Evolutionary conservation across 53 echinoderm and acorn worm species (phyloP).

Genomic region (Antedon mediterranea): DNA sequence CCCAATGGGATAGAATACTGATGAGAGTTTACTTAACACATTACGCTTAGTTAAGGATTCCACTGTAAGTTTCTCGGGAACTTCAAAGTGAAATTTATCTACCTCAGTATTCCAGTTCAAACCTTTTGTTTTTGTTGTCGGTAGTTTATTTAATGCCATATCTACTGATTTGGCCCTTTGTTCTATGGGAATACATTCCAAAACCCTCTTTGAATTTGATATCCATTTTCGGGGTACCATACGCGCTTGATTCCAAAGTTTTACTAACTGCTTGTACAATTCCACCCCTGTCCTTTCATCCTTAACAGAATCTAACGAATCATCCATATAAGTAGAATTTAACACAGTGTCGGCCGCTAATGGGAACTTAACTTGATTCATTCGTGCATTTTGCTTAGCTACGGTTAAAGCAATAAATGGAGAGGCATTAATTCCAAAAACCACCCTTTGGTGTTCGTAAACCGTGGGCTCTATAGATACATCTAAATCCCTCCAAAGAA

Average conservation of each 20-base stretch:
- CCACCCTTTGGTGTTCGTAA: constrained; percentile 8
- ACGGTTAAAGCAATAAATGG: constrained; percentile 8
- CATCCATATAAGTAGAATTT: constrained; percentile 8
- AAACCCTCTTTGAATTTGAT: no score
- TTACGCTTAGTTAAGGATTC: background rate
- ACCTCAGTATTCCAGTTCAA: no score
- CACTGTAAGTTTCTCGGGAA: no score
- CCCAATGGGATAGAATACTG: background rate
- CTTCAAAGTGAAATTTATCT: no score
- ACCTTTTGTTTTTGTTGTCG: no score
- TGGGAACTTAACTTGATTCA: constrained; percentile 3
- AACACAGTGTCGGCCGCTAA: constrained; percentile 12
- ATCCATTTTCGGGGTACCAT: background rate
- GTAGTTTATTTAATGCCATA: no score
- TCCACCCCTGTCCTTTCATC: constrained; percentile 1
- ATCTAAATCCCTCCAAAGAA: constrained; percentile 19
- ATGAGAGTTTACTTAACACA: background rate
- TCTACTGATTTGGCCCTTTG: no score
- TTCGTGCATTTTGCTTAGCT: constrained; percentile 3
- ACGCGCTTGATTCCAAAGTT: background rate
- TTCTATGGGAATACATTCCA: no score
- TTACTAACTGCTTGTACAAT: background rate
- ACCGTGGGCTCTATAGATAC: background rate
- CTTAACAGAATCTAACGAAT: constrained; percentile 6
- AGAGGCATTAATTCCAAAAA: constrained; percentile 12